Conservation (phyloP, 2,888 invertebrate genomes). For the Epicampocera succincta region DNA sequence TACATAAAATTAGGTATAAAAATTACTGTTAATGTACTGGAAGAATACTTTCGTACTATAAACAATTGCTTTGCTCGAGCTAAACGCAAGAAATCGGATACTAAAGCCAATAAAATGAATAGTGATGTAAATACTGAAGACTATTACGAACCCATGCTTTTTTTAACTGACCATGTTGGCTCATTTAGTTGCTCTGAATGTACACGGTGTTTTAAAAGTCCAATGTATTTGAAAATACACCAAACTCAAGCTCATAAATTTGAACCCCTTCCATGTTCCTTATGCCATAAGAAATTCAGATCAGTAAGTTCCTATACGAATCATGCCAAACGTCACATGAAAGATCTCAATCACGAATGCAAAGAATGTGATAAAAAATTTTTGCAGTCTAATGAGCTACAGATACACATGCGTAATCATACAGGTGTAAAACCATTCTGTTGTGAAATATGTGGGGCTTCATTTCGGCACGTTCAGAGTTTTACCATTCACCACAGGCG, state of each 20-base stretch:
- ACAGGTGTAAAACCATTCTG: conserved; percentile 61
- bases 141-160: conserved; percentile 53
- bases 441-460: conserved; percentile 65
- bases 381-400: conserved; percentile 56
- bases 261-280: conserved; percentile 51
- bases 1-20: conserved; percentile 52
- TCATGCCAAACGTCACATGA: conserved; percentile 66
- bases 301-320: conserved; percentile 53
- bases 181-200: conserved; percentile 62
- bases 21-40: conserved; percentile 37
- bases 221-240: conserved; percentile 59
- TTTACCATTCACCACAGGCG: conserved; percentile 59
- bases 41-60: conserved; percentile 53
- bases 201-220: conserved; percentile 44
- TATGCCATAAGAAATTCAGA: conserved; percentile 58
- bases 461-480: conserved; percentile 59
- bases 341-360: conserved; percentile 63
- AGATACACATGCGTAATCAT: conserved; percentile 64
- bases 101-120: background rate
- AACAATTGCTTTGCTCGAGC: conserved; percentile 53
- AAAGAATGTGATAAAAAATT: conserved; percentile 66
- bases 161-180: conserved; percentile 56
- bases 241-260: conserved; percentile 50
- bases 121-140: conserved; percentile 9
- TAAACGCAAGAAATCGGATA: conserved; percentile 31